These are phyloP conservation scores for Chroicocephalus ridibundus DNA, from an alignment of 2,113 vertebrate genomes.

Conservation along the genomic window DNA sequence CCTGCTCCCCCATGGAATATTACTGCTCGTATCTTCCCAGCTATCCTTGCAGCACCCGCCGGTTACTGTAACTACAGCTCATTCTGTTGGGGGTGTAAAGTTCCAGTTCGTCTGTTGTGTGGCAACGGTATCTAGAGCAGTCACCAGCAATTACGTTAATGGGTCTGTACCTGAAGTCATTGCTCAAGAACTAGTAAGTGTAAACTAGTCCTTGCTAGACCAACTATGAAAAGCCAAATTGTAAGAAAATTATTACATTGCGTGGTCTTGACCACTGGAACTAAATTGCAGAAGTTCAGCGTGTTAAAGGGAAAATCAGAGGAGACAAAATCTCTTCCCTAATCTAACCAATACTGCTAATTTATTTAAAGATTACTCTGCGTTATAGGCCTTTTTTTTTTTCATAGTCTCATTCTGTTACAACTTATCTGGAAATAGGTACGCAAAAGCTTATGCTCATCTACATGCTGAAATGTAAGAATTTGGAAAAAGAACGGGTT, in stretches of 20 bases:
- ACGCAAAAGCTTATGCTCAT: not conserved
- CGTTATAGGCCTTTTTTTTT: not conserved
- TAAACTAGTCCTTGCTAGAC: not conserved
- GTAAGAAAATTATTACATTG: not conserved
- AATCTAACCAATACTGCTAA: not conserved
- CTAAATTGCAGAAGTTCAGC: not conserved
- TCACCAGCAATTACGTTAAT: not conserved
- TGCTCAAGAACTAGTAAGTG: not conserved
- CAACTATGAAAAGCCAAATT: not conserved
- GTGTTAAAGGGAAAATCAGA: not conserved
- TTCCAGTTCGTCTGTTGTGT: conserved; percentile 6
- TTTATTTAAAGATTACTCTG: not conserved
- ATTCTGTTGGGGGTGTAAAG: conserved; percentile 23
- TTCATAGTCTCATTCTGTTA: not conserved
- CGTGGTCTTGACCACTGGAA: not conserved
- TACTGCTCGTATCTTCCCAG: not conserved
- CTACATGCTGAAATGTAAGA: not conserved
- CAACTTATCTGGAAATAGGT: not conserved
- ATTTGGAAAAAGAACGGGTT: not conserved
- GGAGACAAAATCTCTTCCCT: not conserved
- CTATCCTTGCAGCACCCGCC: not conserved
- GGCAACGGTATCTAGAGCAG: not conserved
- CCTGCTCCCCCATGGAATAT: not conserved
- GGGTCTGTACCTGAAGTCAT: not conserved
- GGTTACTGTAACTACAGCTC: not conserved